Percentiles rank a stretch among this genome's conserved stretches.
Evolutionary conservation across 2,113 vertebrate genomes (phyloP).

Genomic region (Megaceryle torquata): DNA sequence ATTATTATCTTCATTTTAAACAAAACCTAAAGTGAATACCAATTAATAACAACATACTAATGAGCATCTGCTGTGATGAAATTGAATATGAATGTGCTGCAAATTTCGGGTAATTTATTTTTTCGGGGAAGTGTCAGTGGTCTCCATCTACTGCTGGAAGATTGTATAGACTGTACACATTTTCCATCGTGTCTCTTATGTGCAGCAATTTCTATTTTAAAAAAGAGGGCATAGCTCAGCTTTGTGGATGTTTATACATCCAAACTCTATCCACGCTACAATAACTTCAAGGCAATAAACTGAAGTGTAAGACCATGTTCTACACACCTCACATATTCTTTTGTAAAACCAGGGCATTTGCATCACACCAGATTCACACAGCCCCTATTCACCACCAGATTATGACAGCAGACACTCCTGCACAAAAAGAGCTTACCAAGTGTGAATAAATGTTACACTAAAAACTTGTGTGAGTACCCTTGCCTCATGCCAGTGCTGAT

Average conservation of each 20-base stretch:
- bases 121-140: slow-evolving; percentile 81
- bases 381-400: neutral
- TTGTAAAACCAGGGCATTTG: neutral
- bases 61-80: slow-evolving; percentile 89
- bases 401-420: neutral
- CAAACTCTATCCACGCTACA: neutral
- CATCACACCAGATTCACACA: neutral
- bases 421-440: neutral
- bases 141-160: slow-evolving; percentile 76
- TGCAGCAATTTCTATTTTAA: slow-evolving; percentile 56
- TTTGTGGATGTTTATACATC: slow-evolving; percentile 23
- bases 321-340: neutral
- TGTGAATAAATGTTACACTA: neutral
- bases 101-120: slow-evolving; percentile 86
- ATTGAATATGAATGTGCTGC: slow-evolving; percentile 87
- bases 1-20: slow-evolving; percentile 90
- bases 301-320: neutral
- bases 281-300: neutral
- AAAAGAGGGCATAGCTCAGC: slow-evolving; percentile 38
- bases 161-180: slow-evolving; percentile 72
- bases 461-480: neutral
- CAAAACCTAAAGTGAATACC: slow-evolving; percentile 89
- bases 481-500: neutral
- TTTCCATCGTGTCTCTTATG: slow-evolving; percentile 61
- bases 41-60: slow-evolving; percentile 90